Percentiles rank a stretch among this genome's conserved stretches.
phyloP scores from a whole-genome alignment of 2,113 vertebrate species.

The Emydura subglobosa region DNA sequence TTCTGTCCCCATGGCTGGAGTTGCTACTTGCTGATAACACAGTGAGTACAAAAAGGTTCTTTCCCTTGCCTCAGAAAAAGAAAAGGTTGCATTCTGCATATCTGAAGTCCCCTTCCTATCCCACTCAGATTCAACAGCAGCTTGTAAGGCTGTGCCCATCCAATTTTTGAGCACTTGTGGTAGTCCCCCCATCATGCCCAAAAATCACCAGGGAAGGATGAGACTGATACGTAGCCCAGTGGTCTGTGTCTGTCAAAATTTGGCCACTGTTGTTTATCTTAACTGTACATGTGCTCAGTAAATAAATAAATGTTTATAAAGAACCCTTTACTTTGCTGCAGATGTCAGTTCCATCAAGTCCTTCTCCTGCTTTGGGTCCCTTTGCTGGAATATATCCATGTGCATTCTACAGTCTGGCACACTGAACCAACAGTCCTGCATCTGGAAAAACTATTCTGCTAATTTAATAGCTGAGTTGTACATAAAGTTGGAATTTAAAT shows the following conservation, averaged over 20 bases:
- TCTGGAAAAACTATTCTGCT: not conserved
- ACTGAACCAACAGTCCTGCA: not conserved
- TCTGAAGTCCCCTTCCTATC: not conserved
- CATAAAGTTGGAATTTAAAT: not conserved
- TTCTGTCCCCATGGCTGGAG: not conserved
- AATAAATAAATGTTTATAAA: not conserved
- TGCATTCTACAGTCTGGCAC: not conserved
- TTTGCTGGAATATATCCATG: not conserved
- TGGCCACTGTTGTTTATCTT: not conserved
- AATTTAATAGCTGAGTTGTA: not conserved
- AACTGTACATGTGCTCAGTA: not conserved
- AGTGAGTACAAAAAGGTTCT: not conserved
- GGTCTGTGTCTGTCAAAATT: not conserved
- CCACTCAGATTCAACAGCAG: not conserved
- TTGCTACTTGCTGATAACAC: not conserved
- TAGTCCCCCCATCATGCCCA: not conserved
- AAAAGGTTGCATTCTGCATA: rapidly evolving
- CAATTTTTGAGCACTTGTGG: not conserved
- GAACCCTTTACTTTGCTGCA: not conserved
- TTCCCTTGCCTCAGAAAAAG: not conserved
- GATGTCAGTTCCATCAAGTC: not conserved
- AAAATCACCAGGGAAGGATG: not conserved
- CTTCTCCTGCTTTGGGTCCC: not conserved
- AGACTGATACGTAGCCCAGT: not conserved
- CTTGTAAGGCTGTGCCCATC: not conserved